These are phyloP conservation scores for Epiblema foenella DNA, from an alignment of 2,888 invertebrate genomes.

Conservation along the genomic window DNA sequence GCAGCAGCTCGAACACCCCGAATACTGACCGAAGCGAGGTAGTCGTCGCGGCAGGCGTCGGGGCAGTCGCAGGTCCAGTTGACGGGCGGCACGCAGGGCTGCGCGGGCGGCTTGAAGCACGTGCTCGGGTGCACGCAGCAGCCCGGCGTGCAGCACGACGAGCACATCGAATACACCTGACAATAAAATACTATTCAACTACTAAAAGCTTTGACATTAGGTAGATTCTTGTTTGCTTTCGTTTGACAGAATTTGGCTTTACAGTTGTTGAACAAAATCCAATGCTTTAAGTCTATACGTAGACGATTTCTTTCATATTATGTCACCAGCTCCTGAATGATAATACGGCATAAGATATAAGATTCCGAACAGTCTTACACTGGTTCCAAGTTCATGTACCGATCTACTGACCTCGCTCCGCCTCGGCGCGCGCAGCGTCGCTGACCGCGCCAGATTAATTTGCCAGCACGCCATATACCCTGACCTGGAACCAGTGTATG, in stretches of 20 bases:
- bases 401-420: neutral
- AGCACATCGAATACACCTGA: constrained; percentile 77
- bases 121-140: constrained; percentile 63
- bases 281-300: no score
- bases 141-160: constrained; percentile 62
- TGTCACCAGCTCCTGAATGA: no score
- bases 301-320: no score
- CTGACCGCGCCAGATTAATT: neutral
- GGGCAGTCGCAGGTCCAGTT: constrained; percentile 73
- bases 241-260: no score
- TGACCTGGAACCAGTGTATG: constrained; percentile 30
- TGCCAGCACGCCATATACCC: constrained; percentile 13
- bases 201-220: no score
- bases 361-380: constrained; percentile 6
- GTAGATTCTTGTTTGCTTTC: no score
- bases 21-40: constrained; percentile 64
- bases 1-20: no score
- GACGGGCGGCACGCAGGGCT: constrained; percentile 70
- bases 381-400: constrained; percentile 1
- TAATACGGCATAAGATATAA: neutral
- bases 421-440: neutral
- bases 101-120: constrained; percentile 61
- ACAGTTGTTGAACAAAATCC: no score
- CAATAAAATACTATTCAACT: no score
- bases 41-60: constrained; percentile 72